These are phyloP conservation scores for Aphelinus atriplicis DNA, from an alignment of 1,140 invertebrate genomes.

Conservation along the genomic window DNA sequence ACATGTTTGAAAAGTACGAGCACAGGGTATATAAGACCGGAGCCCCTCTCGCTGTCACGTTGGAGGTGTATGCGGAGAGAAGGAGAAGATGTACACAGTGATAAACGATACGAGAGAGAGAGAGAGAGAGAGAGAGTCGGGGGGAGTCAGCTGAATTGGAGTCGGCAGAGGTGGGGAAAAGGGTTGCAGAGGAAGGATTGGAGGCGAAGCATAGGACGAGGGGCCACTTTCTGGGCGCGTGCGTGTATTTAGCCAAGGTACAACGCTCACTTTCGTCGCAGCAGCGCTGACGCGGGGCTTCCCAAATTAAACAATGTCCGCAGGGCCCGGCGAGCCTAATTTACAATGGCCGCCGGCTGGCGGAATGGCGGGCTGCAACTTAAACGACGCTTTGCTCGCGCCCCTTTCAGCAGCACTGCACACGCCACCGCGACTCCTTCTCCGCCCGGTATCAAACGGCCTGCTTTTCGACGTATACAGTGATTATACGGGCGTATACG, in stretches of 20 bases:
- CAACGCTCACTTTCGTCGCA: no score
- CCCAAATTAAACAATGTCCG: slow-evolving; percentile 49
- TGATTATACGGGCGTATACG: no score
- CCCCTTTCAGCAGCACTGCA: not conserved
- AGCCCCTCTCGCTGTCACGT: not conserved
- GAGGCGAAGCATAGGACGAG: no score
- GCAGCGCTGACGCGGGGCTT: slow-evolving; percentile 39
- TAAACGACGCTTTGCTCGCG: not conserved
- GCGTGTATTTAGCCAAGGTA: slow-evolving; percentile 9
- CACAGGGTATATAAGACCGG: not conserved
- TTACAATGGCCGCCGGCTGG: slow-evolving; percentile 39
- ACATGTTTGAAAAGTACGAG: not conserved
- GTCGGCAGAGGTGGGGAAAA: slow-evolving; percentile 6
- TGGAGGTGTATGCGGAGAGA: not conserved
- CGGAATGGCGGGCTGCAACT: slow-evolving; percentile 21
- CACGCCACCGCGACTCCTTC: no score
- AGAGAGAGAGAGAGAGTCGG: slow-evolving; percentile 12
- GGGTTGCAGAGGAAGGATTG: not conserved
- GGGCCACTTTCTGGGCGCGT: slow-evolving; percentile 27
- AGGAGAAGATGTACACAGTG: slow-evolving; percentile 6
- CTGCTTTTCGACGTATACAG: no score
- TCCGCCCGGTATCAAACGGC: no score
- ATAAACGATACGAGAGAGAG: not conserved
- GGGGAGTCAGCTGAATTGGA: slow-evolving; percentile 17
- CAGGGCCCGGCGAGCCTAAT: slow-evolving; percentile 42